Percentiles rank a stretch among this genome's conserved stretches.
Conservation (phyloP, 2,888 invertebrate genomes). For the Eupithecia abbreviata region DNA sequence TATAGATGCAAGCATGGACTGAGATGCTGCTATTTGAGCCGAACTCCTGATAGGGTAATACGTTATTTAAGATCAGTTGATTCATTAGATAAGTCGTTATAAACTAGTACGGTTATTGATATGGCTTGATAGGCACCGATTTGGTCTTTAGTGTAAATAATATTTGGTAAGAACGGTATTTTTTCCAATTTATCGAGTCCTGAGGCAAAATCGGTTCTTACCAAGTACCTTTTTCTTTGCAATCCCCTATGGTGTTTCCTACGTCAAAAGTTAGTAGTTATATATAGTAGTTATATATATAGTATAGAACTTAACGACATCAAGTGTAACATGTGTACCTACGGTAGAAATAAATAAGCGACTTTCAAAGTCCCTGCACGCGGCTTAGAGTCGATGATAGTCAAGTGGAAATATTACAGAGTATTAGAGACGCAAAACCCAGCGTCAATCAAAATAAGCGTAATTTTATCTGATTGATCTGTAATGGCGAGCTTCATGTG, state of each 20-base stretch:
- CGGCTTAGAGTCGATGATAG: background rate
- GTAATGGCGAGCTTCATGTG: slow-evolving; percentile 46
- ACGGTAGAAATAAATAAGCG: too few species aligned
- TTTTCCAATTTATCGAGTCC: background rate
- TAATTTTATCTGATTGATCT: slow-evolving; percentile 40
- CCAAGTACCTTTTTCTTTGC: too few species aligned
- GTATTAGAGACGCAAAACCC: slow-evolving; percentile 19
- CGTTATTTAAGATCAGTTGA: background rate
- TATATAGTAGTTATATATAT: too few species aligned
- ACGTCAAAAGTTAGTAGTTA: too few species aligned
- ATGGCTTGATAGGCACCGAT: background rate
- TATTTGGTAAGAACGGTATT: background rate
- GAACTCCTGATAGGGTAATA: background rate
- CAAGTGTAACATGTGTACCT: too few species aligned
- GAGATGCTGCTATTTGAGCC: background rate
- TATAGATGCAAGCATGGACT: slow-evolving; percentile 13
- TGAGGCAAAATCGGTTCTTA: background rate
- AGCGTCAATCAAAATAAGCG: slow-evolving; percentile 12
- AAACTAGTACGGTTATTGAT: background rate
- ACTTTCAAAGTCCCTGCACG: background rate
- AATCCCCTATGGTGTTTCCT: too few species aligned
- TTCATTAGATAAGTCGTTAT: background rate
- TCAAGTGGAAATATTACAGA: background rate
- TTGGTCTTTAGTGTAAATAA: background rate
- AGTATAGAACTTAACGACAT: too few species aligned